phyloP scores from a whole-genome alignment of 2,888 invertebrate genomes.

The Euphydryas editha region DNA sequence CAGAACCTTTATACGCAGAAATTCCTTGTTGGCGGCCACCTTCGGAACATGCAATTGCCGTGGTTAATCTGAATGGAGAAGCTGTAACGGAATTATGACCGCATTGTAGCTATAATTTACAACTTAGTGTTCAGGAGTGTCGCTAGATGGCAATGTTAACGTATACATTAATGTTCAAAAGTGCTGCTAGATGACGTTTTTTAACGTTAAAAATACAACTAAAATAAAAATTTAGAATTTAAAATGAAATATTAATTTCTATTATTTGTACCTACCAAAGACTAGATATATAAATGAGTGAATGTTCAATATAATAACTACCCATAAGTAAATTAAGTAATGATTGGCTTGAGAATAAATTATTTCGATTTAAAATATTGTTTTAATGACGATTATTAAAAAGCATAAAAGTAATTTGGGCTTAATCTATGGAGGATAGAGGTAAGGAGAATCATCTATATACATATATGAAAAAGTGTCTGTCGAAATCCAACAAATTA shows the following conservation, averaged over 20 bases:
- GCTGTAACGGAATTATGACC: conserved; percentile 81
- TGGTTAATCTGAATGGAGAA: conserved; percentile 74
- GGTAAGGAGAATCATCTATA: too few relatives aligned
- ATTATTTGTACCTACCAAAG: conserved; percentile 11
- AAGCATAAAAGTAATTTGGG: too few relatives aligned
- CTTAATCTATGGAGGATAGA: too few relatives aligned
- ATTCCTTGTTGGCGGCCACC: conserved; percentile 84
- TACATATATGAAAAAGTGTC: too few relatives aligned
- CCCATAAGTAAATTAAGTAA: conserved; percentile 8
- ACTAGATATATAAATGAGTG: not conserved
- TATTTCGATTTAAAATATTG: conserved; percentile 6
- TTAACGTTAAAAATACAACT: not conserved
- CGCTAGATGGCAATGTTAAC: conserved; percentile 60
- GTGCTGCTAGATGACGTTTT: too few relatives aligned
- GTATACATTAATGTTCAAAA: not conserved
- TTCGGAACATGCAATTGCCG: conserved; percentile 75
- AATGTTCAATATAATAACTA: conserved; percentile 9
- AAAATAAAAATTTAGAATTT: conserved; percentile 3
- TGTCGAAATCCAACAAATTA: too few relatives aligned
- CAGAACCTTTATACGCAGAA: conserved; percentile 87
- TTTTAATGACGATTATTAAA: not conserved
- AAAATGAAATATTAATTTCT: not conserved
- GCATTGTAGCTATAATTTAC: conserved; percentile 8
- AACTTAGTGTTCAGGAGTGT: conserved; percentile 7
- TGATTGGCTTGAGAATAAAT: conserved; percentile 10